Evolutionary conservation across 2,113 vertebrate genomes (phyloP).

Genomic region (Phylloscopus whistleri): DNA sequence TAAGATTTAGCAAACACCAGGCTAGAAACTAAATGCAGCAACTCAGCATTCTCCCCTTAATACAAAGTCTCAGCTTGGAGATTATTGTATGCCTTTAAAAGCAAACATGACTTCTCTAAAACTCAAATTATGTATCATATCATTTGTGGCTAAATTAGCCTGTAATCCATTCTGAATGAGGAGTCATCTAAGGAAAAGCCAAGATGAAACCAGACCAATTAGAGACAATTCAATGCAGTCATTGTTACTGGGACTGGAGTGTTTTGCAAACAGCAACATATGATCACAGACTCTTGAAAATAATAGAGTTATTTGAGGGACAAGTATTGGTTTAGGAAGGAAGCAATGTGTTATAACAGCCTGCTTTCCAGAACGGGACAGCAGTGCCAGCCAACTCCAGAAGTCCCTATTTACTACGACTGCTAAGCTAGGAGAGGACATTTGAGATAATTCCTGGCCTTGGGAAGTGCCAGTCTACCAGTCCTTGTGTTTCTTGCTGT

Average conservation of each 20-base stretch:
- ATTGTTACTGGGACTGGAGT: not conserved
- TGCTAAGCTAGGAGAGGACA: not conserved
- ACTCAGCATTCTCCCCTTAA: not conserved
- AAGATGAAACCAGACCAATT: not conserved
- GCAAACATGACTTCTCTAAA: not conserved
- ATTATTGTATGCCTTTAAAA: not conserved
- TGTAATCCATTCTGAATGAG: not conserved
- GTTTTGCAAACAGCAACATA: not conserved
- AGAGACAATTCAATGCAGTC: not conserved
- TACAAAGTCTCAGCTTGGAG: not conserved
- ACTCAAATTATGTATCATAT: not conserved
- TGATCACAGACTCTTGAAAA: not conserved
- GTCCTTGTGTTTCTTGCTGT: not conserved
- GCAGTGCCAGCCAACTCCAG: not conserved
- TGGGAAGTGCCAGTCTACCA: not conserved
- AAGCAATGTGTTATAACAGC: not conserved
- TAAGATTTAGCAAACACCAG: not conserved
- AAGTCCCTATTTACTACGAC: not conserved
- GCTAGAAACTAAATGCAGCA: not conserved
- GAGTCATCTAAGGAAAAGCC: not conserved
- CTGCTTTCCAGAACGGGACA: not conserved
- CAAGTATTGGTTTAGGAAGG: slow-evolving; percentile 26
- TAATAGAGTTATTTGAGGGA: not conserved
- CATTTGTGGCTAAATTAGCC: not conserved
- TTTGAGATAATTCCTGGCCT: not conserved